Evolutionary conservation across 2,888 invertebrate genomes (phyloP), one percentile per base, ranked within the genome.

Genomic region (Chrysopilus asiliformis): DNA sequence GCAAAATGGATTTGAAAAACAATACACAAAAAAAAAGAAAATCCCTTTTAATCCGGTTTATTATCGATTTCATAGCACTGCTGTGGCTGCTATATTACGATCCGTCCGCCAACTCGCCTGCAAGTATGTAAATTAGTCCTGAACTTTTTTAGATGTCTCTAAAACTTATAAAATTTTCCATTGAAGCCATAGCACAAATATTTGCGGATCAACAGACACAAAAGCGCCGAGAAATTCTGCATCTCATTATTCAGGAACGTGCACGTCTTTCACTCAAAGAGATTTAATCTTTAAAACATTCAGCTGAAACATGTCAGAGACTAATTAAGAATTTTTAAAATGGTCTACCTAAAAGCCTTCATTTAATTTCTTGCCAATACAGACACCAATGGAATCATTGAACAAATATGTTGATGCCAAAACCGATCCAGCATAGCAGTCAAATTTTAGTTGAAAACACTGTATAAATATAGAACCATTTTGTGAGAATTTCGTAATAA

Each of bases 151-250:
- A 24, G 15, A 24, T 14, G 16, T 28, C 28, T 18, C 36, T 15
- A 13, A 4, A 22, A 8, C 27, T 20, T 18, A 14, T 26, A 13
- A 20, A 20, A 32, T 13, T 15, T 14, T 12, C 4, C 31, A 5
- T 14, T 20, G 36, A 40, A 28, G 32, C 28, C 33, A 25, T 32
- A 38, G 28, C 32, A 41, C 34, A 41, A 41, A 41, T 41, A 41
- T 41, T 41, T 41, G 38, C 38, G 41, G 38, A 41, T 41, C 41
- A 38, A 35, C 37, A 41, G 38, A 41, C 34, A 37, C 37, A 41
- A 40, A 41, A 41, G 41, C 35, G 32, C 32, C 28, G 35, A 34
- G 37, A 34, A 37, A 40, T 34, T 40, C 28, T 41, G 34, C 37
- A 41, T 41, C 38, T 41, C 34, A 41, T 41, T 41, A 34, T 34